These are phyloP conservation scores for Sialis lutaria DNA, from an alignment of 2,888 invertebrate species.

Conservation along the genomic window DNA sequence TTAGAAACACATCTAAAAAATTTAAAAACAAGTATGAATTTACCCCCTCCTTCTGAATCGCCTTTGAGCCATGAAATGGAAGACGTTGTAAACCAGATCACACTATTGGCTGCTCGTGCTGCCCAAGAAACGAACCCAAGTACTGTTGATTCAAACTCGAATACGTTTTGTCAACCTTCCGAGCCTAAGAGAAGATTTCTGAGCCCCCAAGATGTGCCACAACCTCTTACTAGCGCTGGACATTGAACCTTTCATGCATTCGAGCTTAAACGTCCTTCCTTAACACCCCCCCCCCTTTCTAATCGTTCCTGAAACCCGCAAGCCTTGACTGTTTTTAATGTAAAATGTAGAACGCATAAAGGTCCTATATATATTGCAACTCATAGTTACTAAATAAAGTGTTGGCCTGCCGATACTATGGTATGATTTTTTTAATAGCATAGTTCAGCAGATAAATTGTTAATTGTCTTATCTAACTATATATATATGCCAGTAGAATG, in stretches of 20 bases:
- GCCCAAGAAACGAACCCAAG: conserved; percentile 38
- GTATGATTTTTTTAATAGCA: no score
- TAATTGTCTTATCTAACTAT: no score
- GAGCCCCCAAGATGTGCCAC: conserved; percentile 32
- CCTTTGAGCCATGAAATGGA: conserved; percentile 66
- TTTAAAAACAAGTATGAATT: conserved; percentile 13
- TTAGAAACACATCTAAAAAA: conserved; percentile 28
- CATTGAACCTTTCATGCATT: conserved; percentile 24
- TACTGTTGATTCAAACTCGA: conserved; percentile 33
- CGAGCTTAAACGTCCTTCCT: no score
- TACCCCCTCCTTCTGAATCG: conserved; percentile 30
- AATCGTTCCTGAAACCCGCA: no score
- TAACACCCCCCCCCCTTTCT: no score
- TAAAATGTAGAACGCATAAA: no score
- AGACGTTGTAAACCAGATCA: conserved; percentile 68
- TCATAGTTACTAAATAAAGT: conserved; percentile 26
- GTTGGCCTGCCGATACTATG: not conserved
- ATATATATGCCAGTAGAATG: no score
- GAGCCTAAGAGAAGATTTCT: conserved; percentile 36
- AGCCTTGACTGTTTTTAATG: no score
- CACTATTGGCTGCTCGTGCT: conserved; percentile 57
- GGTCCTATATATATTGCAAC: conserved; percentile 19
- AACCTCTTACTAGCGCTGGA: conserved; percentile 33
- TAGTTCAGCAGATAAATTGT: no score
- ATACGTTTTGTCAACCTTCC: conserved; percentile 34